Conservation (phyloP, 2,888 invertebrate genomes). For the Heliconius erato region DNA sequence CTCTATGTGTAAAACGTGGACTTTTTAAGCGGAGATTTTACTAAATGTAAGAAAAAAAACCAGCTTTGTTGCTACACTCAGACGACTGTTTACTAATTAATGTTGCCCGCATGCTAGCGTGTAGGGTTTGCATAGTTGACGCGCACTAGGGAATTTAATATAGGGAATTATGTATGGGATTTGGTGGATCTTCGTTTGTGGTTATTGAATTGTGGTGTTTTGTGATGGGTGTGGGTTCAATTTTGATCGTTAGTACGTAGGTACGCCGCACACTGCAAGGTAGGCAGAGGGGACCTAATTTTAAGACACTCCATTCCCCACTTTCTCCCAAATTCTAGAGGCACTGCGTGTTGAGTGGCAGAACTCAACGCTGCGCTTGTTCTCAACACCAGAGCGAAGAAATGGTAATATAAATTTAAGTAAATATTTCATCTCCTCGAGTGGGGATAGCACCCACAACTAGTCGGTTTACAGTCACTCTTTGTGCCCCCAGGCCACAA, state of each 20-base stretch:
- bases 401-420: too few relatives aligned
- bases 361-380: too few relatives aligned
- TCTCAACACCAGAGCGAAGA: too few relatives aligned
- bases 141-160: background rate
- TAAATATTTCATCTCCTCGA: too few relatives aligned
- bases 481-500: too few relatives aligned
- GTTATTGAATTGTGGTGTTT: background rate
- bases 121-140: slow-evolving; percentile 58
- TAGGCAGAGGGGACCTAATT: too few relatives aligned
- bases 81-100: slow-evolving; percentile 83
- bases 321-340: too few relatives aligned
- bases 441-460: too few relatives aligned
- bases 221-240: background rate
- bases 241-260: background rate
- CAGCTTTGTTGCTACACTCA: slow-evolving; percentile 73
- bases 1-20: slow-evolving; percentile 37
- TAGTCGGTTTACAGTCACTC: too few relatives aligned
- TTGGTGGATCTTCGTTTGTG: background rate
- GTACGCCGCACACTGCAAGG: too few relatives aligned
- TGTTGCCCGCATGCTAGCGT: slow-evolving; percentile 78
- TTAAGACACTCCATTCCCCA: too few relatives aligned
- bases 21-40: slow-evolving; percentile 47
- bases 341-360: too few relatives aligned
- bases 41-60: slow-evolving; percentile 67
- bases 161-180: background rate